A percentile compares a stretch with the other conserved stretches of the same genome.
Evolutionary conservation across 2,113 vertebrate genomes (phyloP).

Genomic region (Argyrosomus japonicus): DNA sequence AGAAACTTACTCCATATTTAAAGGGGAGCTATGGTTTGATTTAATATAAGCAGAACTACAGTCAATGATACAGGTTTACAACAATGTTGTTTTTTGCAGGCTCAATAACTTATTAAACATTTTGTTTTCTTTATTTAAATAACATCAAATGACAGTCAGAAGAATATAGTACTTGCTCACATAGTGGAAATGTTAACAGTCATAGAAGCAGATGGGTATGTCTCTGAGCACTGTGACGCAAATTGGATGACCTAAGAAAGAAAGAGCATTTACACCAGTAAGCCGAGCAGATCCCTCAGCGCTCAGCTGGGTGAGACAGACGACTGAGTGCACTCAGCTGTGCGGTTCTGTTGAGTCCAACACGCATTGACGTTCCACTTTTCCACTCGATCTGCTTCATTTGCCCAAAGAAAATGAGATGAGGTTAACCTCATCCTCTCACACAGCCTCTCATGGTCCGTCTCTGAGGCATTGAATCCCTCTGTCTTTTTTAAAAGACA

Average conservation of each 20-base stretch:
- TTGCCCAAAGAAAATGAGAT: constrained; percentile 37
- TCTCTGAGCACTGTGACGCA: constrained; percentile 33
- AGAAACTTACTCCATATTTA: neutral
- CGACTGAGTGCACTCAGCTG: constrained; percentile 51
- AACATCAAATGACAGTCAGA: neutral
- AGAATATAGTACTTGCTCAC: neutral
- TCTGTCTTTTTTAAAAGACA: constrained; percentile 8
- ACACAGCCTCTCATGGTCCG: constrained; percentile 25
- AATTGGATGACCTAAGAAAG: constrained; percentile 32
- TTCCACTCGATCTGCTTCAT: constrained; percentile 68
- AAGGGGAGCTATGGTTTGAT: neutral
- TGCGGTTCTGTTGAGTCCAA: constrained; percentile 57
- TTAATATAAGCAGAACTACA: neutral
- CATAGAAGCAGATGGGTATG: constrained; percentile 19
- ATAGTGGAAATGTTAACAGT: neutral
- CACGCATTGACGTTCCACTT: constrained; percentile 68
- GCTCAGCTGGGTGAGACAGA: constrained; percentile 50
- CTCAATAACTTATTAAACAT: neutral
- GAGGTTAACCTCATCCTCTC: constrained; percentile 55
- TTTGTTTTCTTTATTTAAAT: neutral
- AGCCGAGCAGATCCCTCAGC: constrained; percentile 44
- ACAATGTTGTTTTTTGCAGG: neutral
- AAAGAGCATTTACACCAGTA: constrained; percentile 40
- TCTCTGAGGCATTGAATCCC: constrained; percentile 11
- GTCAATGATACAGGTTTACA: neutral